These are phyloP conservation scores for Entomyzon cyanotis DNA, from an alignment of 2,113 vertebrate species.

Conservation along the genomic window DNA sequence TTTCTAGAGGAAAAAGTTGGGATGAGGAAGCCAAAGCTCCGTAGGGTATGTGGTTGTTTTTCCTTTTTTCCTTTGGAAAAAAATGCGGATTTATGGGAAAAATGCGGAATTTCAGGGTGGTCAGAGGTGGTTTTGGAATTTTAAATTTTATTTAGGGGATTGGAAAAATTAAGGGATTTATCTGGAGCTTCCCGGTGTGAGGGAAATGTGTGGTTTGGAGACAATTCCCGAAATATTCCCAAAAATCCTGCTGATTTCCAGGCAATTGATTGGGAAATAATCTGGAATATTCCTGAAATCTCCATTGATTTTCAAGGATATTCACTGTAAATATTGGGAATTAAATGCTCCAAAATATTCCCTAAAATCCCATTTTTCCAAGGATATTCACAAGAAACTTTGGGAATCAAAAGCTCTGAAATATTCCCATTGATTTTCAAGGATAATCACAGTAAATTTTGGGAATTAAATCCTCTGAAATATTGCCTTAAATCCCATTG, in stretches of 20 bases:
- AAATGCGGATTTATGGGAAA: background rate
- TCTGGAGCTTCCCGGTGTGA: background rate
- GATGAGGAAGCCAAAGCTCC: background rate
- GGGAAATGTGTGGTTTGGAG: no score
- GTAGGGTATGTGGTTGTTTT: background rate
- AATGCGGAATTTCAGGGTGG: accelerated
- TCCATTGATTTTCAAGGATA: no score
- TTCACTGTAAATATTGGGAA: no score
- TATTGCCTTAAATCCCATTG: no score
- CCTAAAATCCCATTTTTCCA: background rate
- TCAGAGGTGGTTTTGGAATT: background rate
- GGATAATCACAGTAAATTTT: no score
- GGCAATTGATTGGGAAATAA: background rate
- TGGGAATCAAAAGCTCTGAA: background rate
- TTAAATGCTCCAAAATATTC: background rate
- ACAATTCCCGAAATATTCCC: no score
- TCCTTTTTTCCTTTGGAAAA: no score
- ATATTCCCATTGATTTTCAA: no score
- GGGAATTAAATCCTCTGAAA: no score
- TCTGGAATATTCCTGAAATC: background rate
- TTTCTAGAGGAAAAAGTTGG: background rate
- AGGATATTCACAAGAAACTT: no score
- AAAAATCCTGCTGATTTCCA: no score
- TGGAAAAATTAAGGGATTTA: background rate
- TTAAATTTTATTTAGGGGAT: no score